These are phyloP conservation scores for Calephelis perditalis DNA, from an alignment of 2,888 invertebrate species.

Conservation along the genomic window DNA sequence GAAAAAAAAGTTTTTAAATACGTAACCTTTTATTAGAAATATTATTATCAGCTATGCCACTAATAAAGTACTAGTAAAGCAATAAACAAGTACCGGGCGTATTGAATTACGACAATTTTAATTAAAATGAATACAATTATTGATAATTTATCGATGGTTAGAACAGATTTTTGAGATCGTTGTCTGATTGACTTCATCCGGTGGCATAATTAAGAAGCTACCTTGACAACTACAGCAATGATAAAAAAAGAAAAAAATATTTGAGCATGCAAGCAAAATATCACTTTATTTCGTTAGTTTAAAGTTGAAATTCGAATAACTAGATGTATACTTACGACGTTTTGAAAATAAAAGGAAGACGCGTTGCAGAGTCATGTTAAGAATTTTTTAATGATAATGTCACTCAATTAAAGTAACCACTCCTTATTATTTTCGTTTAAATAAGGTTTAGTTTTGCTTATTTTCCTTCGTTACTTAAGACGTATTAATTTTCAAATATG, in stretches of 20 bases:
- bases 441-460: conserved; percentile 1
- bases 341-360: neutral
- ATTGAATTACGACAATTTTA: neutral
- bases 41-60: too few species aligned
- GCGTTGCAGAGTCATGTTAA: conserved; percentile 10
- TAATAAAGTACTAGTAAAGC: too few species aligned
- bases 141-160: conserved; percentile 8
- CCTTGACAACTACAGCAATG: conserved; percentile 1
- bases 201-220: conserved; percentile 11
- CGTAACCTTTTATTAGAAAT: neutral
- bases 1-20: neutral
- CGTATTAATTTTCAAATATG: neutral
- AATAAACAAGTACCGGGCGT: too few species aligned
- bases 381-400: conserved; percentile 5
- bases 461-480: neutral
- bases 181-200: conserved; percentile 12
- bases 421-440: neutral
- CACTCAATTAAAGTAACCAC: conserved; percentile 1
- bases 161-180: conserved; percentile 12
- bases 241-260: neutral
- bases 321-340: neutral
- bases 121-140: conserved; percentile 9
- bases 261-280: neutral
- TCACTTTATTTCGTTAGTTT: neutral
- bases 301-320: neutral